A percentile compares a stretch with the other conserved stretches of the same genome.
These are phyloP conservation scores for Idris sp. DNA, from an alignment of 1,140 invertebrate species.

Conservation along the genomic window DNA sequence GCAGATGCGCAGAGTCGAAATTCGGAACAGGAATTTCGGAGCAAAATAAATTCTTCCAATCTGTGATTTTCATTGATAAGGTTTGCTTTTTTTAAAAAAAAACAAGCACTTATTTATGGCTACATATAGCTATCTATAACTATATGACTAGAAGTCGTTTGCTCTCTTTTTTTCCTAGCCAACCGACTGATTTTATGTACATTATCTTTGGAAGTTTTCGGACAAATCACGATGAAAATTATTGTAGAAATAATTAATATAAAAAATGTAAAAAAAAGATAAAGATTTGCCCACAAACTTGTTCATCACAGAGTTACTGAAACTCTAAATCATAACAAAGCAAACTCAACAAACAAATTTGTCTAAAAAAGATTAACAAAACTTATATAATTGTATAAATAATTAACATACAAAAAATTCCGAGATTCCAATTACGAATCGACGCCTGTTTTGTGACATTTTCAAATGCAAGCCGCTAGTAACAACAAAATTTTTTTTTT, in stretches of 20 bases:
- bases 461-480: slow-evolving; percentile 8
- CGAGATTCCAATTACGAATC: slow-evolving; percentile 32
- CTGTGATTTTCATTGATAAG: too few relatives aligned
- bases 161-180: slow-evolving; percentile 6
- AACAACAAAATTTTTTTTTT: too few relatives aligned
- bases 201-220: slow-evolving; percentile 31
- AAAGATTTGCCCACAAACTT: slow-evolving; percentile 7
- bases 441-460: slow-evolving; percentile 2
- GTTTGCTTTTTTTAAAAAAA: slow-evolving; percentile 1
- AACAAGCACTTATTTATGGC: slow-evolving; percentile 5
- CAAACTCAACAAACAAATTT: slow-evolving; percentile 9
- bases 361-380: slow-evolving; percentile 4
- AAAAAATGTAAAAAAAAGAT: slow-evolving; percentile 6
- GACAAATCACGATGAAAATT: slow-evolving; percentile 15
- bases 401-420: neutral
- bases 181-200: slow-evolving; percentile 30
- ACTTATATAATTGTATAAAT: neutral
- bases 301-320: neutral
- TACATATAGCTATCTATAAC: slow-evolving; percentile 52
- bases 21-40: slow-evolving; percentile 34
- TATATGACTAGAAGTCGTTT: slow-evolving; percentile 31
- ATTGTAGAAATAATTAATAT: neutral
- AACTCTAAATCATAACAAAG: neutral
- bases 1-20: slow-evolving; percentile 7
- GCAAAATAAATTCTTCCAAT: too few relatives aligned